These are phyloP conservation scores for Rambutsinella grinnellia DNA, from an alignment of 2,888 invertebrate genomes.

Conservation along the genomic window DNA sequence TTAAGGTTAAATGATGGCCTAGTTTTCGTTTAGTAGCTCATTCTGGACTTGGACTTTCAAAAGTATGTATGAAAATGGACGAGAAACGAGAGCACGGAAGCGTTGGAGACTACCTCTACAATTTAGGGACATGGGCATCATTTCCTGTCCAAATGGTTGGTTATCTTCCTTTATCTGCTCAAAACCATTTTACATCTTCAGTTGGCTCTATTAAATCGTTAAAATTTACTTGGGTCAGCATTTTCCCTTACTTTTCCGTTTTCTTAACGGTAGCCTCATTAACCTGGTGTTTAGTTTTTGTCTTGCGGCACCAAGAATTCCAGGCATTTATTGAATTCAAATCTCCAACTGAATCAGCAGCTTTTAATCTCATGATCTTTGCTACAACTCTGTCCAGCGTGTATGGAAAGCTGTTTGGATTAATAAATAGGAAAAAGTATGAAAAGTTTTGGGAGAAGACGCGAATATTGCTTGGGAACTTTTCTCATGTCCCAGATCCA, in stretches of 20 bases:
- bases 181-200: neutral
- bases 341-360: slow-evolving; percentile 31
- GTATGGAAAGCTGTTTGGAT: slow-evolving; percentile 21
- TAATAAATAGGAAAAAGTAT: slow-evolving; percentile 21
- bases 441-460: slow-evolving; percentile 38
- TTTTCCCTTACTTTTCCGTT: slow-evolving; percentile 27
- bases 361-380: slow-evolving; percentile 33
- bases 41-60: neutral
- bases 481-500: neutral
- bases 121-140: slow-evolving; percentile 32
- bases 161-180: slow-evolving; percentile 26
- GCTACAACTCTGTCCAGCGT: slow-evolving; percentile 22
- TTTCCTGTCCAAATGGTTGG: slow-evolving; percentile 28
- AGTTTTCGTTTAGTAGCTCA: neutral
- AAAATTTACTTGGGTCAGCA: slow-evolving; percentile 18
- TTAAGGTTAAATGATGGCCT: neutral
- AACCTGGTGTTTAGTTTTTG: slow-evolving; percentile 38
- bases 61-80: neutral
- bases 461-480: neutral
- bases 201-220: neutral
- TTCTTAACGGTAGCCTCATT: slow-evolving; percentile 21
- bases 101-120: neutral
- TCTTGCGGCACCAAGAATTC: slow-evolving; percentile 26
- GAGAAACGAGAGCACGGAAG: neutral
- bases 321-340: slow-evolving; percentile 24